Evolutionary conservation across 1,140 invertebrate genomes (phyloP), one percentile per base, ranked within the genome.

Genomic region (Magallana angulata): DNA sequence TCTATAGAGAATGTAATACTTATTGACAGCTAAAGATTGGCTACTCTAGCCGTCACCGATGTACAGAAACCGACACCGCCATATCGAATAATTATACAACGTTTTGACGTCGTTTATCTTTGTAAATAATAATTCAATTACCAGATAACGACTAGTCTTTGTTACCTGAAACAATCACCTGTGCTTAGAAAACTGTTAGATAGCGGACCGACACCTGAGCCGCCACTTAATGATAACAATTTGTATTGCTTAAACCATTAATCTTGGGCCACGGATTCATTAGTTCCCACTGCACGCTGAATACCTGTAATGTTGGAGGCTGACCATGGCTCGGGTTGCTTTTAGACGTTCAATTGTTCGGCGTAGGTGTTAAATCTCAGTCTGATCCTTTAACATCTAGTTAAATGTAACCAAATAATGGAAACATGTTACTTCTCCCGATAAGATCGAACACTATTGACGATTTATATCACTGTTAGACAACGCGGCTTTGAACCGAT

Each of bases 381-480:
- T 14, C 57, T 24, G 81, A 57, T 82, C 81, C 57, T 16, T 57
- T 57, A 82, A 82, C 81, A 82, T 82, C 81, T 82, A 58, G 57
- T 82, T 82, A 82, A 82, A 82, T 82, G 81, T 82, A 82, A 82
- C 81, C 57, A 82, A 82, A 82, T 82, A 82, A 82, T 82, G 81
- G 57, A 82, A 82, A 82, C 81, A 82, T 82, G 81, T 82, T 82
- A 82, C 81, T 57, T 18, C 57, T 30, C 12, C 16, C 56, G 81
- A 82, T 82, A 82, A 82, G 36, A 82, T 82, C 81, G 81, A 82
- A 82, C 57, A n/a, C 57, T 82, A 82, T 82, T 58, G 48, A 82
- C 81, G 57, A 82, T 82, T 82, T 82, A 82, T 82, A 82, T n/a
- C 24, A 12, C 24, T 24, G 68, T 76, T 76, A 76, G 68, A 76